Conservation (phyloP, 2,113 vertebrate species). For the Rhinichthys klamathensis region DNA sequence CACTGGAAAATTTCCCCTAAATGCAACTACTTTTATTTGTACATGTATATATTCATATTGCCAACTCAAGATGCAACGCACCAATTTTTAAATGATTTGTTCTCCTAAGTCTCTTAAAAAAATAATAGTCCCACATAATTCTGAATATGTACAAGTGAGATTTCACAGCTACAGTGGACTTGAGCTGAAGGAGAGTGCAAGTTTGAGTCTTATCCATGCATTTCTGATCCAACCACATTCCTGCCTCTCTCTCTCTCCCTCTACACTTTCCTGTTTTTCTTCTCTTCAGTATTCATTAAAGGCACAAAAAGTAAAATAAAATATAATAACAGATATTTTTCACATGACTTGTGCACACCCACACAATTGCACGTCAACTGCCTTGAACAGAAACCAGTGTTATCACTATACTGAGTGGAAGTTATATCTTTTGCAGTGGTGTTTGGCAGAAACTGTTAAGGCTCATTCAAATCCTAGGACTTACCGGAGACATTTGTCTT, state of each 20-base stretch:
- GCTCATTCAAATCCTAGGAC: not conserved
- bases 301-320: not conserved
- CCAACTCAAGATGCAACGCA: too few relatives aligned
- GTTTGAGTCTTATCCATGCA: not conserved
- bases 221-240: not conserved
- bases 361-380: not conserved
- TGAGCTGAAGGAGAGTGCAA: not conserved
- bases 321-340: not conserved
- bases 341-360: not conserved
- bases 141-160: not conserved
- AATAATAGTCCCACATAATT: not conserved
- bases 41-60: too few relatives aligned
- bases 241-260: not conserved
- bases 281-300: not conserved
- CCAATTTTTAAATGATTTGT: too few relatives aligned
- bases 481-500: not conserved
- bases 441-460: not conserved
- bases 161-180: not conserved
- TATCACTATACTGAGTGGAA: not conserved
- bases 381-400: slow-evolving; percentile 8
- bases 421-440: not conserved
- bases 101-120: too few relatives aligned
- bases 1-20: too few relatives aligned
- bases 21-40: too few relatives aligned
- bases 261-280: not conserved